Evolutionary conservation across 2,888 invertebrate genomes (phyloP).

Genomic region (Stenoptilia bipunctidactyla): DNA sequence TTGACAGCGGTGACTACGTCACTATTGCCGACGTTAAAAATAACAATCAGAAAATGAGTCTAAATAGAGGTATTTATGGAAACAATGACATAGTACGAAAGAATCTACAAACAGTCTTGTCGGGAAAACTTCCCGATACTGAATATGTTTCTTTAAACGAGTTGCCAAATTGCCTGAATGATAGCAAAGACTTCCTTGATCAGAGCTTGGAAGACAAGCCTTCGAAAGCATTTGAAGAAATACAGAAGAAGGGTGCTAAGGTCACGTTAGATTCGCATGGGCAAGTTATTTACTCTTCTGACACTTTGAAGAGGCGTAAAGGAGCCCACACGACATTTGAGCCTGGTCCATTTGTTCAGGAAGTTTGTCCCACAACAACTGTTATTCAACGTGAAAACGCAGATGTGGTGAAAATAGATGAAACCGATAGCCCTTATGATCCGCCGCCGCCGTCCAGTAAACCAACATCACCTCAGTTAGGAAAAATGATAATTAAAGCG

Average conservation of each 20-base stretch:
- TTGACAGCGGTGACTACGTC: slow-evolving; percentile 85
- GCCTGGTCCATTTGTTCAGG: slow-evolving; percentile 88
- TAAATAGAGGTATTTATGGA: slow-evolving; percentile 66
- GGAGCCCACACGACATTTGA: slow-evolving; percentile 88
- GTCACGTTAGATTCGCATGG: slow-evolving; percentile 89
- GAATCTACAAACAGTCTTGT: slow-evolving; percentile 70
- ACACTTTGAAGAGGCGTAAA: slow-evolving; percentile 84
- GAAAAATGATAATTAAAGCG: slow-evolving; percentile 75
- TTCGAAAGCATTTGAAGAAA: slow-evolving; percentile 40
- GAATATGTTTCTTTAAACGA: slow-evolving; percentile 88
- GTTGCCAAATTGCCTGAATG: slow-evolving; percentile 71
- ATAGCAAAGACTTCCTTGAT: slow-evolving; percentile 54
- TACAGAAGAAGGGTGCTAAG: slow-evolving; percentile 77
- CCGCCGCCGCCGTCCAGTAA: slow-evolving; percentile 45
- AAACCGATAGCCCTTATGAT: slow-evolving; percentile 60
- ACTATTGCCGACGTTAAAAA: slow-evolving; percentile 87
- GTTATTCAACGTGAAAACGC: slow-evolving; percentile 51
- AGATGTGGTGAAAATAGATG: slow-evolving; percentile 49
- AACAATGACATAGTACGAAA: slow-evolving; percentile 78
- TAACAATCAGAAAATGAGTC: slow-evolving; percentile 75
- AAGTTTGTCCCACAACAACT: slow-evolving; percentile 52
- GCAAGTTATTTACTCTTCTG: slow-evolving; percentile 89
- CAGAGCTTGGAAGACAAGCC: slow-evolving; percentile 38
- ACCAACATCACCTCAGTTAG: slow-evolving; percentile 75
- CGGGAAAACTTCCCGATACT: slow-evolving; percentile 74